Conservation (phyloP, 2,888 invertebrate species). For the Gari tellinella region DNA sequence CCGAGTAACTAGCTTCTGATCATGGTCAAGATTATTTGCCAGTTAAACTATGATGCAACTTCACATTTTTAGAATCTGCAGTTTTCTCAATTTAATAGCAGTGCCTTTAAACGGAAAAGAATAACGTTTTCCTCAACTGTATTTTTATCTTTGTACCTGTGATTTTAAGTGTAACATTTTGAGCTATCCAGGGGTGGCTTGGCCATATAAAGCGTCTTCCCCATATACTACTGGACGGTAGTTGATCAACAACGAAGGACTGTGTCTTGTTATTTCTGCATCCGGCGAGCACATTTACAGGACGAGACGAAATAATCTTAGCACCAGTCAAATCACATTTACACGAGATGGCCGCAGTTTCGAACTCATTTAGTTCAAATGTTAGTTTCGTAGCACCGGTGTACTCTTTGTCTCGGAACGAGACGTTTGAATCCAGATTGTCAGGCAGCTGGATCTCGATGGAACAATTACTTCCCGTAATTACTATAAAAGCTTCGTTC, state of each 20-base stretch:
- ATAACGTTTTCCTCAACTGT: no score
- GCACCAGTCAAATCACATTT: slow-evolving; percentile 55
- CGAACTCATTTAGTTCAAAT: slow-evolving; percentile 31
- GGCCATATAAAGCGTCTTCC: slow-evolving; percentile 46
- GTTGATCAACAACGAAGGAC: slow-evolving; percentile 34
- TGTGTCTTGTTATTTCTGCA: slow-evolving; percentile 9
- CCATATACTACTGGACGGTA: slow-evolving; percentile 35
- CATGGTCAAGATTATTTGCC: no score
- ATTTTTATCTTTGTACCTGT: no score
- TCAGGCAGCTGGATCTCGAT: slow-evolving; percentile 35
- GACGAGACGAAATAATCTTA: slow-evolving; percentile 40
- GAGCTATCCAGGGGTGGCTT: slow-evolving; percentile 35
- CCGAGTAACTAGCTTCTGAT: no score
- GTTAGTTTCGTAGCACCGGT: slow-evolving; percentile 29
- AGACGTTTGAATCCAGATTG: slow-evolving; percentile 8
- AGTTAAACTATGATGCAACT: no score
- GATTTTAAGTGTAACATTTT: slow-evolving; percentile 47
- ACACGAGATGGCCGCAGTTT: slow-evolving; percentile 34
- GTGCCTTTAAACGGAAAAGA: no score
- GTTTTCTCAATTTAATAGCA: no score
- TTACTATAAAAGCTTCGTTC: slow-evolving; percentile 30
- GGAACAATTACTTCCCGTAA: slow-evolving; percentile 43
- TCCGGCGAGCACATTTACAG: slow-evolving; percentile 43
- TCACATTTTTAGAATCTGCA: no score
- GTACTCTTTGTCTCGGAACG: slow-evolving; percentile 21